These are phyloP conservation scores for Limonius californicus DNA, from an alignment of 1,140 invertebrate species.

Conservation along the genomic window DNA sequence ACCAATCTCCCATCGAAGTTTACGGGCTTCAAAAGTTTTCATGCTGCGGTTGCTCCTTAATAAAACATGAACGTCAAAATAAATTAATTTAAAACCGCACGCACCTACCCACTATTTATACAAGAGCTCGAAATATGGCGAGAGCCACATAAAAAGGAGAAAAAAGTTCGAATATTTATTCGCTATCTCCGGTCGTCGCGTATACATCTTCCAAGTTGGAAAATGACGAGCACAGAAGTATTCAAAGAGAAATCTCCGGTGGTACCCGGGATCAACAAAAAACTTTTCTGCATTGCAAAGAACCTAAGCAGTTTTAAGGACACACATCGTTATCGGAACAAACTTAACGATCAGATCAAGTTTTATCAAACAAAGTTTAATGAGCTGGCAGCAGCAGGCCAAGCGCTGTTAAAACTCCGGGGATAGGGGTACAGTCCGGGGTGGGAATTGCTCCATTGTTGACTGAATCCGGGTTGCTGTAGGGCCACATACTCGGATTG, in stretches of 20 bases:
- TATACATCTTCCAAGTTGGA: no score
- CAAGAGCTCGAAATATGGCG: no score
- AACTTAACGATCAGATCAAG: slow-evolving; percentile 12
- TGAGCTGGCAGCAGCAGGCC: slow-evolving; percentile 11
- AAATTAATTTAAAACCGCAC: no score
- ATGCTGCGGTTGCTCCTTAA: background rate
- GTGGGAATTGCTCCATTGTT: slow-evolving; percentile 12
- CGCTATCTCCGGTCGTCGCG: no score
- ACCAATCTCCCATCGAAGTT: slow-evolving; percentile 2
- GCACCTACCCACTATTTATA: no score
- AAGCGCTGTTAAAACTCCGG: slow-evolving; percentile 12
- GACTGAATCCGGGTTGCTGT: slow-evolving; percentile 7
- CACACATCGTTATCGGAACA: slow-evolving; percentile 8
- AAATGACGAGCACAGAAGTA: background rate
- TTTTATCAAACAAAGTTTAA: slow-evolving; percentile 15
- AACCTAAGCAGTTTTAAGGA: slow-evolving; percentile 2
- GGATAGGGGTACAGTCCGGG: slow-evolving; percentile 7
- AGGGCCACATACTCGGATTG: slow-evolving; percentile 12
- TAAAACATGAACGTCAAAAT: no score
- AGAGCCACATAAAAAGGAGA: no score
- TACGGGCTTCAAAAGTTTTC: slow-evolving; percentile 3
- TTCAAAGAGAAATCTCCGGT: background rate
- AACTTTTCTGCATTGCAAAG: background rate
- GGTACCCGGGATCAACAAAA: background rate
- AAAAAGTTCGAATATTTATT: no score